Evolutionary conservation across 2,888 invertebrate genomes (phyloP), one percentile per base, ranked within the genome.

Genomic region (Ochlodes sylvanus): DNA sequence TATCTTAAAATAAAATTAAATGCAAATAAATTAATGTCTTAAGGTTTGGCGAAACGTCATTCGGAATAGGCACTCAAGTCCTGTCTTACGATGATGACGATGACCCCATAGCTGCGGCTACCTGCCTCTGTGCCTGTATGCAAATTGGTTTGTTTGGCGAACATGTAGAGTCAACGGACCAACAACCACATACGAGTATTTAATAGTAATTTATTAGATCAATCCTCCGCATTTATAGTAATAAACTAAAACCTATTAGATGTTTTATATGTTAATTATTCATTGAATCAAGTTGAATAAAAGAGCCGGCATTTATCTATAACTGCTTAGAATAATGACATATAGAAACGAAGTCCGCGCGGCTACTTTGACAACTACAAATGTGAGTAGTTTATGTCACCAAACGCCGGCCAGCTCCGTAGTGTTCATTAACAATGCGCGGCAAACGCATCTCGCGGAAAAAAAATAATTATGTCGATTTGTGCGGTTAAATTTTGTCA

Each of bases 91-190:
- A 77, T 79, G 83, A 87, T 86, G 89, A 89, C 91, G 89, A 89
- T 90, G 92, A 92, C 92, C 93, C 83, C 87, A 68, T 74, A 77
- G 75, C 73, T 72, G 72, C 76, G 77, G 77, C 88, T 92, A 91
- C 92, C 92, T 92, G 93, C 84, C 83, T 76, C 81, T 79, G 81
- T 82, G 87, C 80, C 80, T 86, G 82, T 92, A 91, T 91, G 90
- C 86, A 86, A 91, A 91, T 90, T 77, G 81, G 80, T 81, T 85
- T 89, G 80, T 88, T 89, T 88, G 85, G 82, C 77, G 74, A 77
- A 78, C 79, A 78, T 80, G 77, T 76, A 77, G 82, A 84, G 91
- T 91, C 93, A 91, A 87, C 77, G 92, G 82, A 83, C 76, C 72
- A 63, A 71, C 85, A 82, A 83, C 75, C 77, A 72, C 21, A 82